These are phyloP conservation scores for Choristoneura fumiferana DNA, from an alignment of 1,140 invertebrate species.

Conservation along the genomic window DNA sequence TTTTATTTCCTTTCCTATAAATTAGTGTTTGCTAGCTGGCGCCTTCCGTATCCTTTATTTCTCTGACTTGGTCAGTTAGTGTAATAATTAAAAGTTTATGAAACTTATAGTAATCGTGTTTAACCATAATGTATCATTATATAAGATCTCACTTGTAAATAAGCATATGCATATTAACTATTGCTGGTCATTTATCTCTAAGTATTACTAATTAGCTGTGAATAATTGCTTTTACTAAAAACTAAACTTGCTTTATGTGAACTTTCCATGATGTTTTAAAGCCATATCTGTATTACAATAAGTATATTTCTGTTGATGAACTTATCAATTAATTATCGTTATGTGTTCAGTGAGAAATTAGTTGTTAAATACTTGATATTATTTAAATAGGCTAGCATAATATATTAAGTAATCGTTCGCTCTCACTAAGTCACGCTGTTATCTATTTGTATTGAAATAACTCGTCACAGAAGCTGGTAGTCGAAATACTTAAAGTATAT, in stretches of 20 bases:
- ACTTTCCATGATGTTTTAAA: slow-evolving; percentile 13
- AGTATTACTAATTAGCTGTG: slow-evolving; percentile 24
- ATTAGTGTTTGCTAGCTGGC: slow-evolving; percentile 59
- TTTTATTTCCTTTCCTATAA: slow-evolving; percentile 25
- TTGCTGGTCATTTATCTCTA: slow-evolving; percentile 23
- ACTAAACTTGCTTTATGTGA: slow-evolving; percentile 2
- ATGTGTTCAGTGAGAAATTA: slow-evolving; percentile 57
- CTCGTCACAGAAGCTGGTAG: slow-evolving; percentile 13
- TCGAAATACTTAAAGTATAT: neutral
- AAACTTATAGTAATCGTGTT: slow-evolving; percentile 51
- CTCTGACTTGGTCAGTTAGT: slow-evolving; percentile 40
- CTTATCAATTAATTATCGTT: slow-evolving; percentile 29
- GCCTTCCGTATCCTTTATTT: slow-evolving; percentile 33
- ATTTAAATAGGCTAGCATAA: slow-evolving; percentile 39
- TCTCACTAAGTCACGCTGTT: slow-evolving; percentile 29
- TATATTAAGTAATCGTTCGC: slow-evolving; percentile 35
- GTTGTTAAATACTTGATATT: slow-evolving; percentile 44
- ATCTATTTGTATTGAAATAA: slow-evolving; percentile 21
- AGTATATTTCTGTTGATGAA: slow-evolving; percentile 5
- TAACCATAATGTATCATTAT: slow-evolving; percentile 35
- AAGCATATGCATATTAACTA: slow-evolving; percentile 29
- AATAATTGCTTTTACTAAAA: slow-evolving; percentile 15
- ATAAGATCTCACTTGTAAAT: slow-evolving; percentile 69
- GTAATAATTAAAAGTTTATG: slow-evolving; percentile 45
- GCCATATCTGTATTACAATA: slow-evolving; percentile 10